A percentile compares a stretch with the other conserved stretches of the same genome.
Conservation (phyloP, 2,113 vertebrate genomes). For the Trematocara macrostoma region DNA sequence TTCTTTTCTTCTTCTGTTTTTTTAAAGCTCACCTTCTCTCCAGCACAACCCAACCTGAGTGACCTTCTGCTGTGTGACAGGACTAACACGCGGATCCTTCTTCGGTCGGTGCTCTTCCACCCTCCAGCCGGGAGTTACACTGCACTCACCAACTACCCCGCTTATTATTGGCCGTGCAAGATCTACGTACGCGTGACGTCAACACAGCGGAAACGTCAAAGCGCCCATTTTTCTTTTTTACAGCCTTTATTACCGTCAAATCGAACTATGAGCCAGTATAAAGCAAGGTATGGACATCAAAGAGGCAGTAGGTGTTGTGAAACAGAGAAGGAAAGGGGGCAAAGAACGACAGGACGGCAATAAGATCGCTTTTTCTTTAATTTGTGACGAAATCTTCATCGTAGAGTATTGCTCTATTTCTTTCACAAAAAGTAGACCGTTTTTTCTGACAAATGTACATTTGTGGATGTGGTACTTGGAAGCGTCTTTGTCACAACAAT, state of each 20-base stretch:
- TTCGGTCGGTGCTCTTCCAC: background rate
- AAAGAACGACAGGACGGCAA: background rate
- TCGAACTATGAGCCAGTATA: background rate
- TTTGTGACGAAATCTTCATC: background rate
- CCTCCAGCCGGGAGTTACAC: background rate
- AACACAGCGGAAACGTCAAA: background rate
- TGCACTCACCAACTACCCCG: background rate
- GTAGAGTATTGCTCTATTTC: background rate
- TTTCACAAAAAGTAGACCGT: background rate
- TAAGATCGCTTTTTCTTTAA: background rate
- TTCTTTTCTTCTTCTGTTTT: background rate
- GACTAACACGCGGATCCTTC: background rate
- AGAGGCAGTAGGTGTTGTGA: background rate
- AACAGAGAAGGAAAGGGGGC: background rate
- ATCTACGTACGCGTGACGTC: background rate
- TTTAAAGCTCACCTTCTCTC: conserved; percentile 31
- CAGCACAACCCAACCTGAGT: background rate
- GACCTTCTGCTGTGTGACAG: background rate
- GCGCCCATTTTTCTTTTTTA: background rate
- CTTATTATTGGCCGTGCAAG: background rate
- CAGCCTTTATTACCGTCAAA: background rate
- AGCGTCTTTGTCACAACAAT: background rate
- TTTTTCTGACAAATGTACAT: background rate
- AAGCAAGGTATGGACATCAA: background rate
- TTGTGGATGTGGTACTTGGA: background rate